These are phyloP conservation scores for Microcebus murinus DNA, from an alignment of 2,113 vertebrate genomes.

Conservation along the genomic window DNA sequence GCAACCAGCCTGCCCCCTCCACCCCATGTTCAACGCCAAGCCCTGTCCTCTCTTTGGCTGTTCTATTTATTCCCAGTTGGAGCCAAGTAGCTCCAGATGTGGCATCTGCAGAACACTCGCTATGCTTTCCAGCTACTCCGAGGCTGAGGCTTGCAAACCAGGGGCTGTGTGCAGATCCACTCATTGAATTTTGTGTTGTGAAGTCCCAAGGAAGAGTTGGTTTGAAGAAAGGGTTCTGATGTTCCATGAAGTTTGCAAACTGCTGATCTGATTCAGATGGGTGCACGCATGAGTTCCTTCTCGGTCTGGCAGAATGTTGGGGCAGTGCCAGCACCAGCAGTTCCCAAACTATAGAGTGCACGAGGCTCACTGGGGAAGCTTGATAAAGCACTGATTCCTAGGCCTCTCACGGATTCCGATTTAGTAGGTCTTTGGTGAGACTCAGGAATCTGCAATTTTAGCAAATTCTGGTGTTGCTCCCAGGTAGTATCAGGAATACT, in stretches of 20 bases:
- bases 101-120: background rate
- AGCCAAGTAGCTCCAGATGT: background rate
- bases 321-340: background rate
- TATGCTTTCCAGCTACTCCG: background rate
- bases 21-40: rapidly evolving
- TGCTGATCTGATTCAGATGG: background rate
- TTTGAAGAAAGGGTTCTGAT: background rate
- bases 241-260: background rate
- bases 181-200: background rate
- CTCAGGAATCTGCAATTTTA: background rate
- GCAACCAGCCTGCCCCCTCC: background rate
- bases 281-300: background rate
- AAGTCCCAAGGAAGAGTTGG: background rate
- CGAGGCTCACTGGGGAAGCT: background rate
- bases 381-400: background rate
- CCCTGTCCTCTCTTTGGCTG: background rate
- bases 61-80: background rate
- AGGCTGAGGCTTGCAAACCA: background rate
- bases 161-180: background rate
- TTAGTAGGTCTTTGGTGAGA: background rate
- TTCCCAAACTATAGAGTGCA: background rate
- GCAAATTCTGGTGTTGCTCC: background rate
- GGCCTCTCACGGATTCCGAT: background rate
- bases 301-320: background rate
- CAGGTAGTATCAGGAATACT: background rate